These are phyloP conservation scores for Sialis lutaria DNA, from an alignment of 2,888 invertebrate genomes.

Conservation along the genomic window DNA sequence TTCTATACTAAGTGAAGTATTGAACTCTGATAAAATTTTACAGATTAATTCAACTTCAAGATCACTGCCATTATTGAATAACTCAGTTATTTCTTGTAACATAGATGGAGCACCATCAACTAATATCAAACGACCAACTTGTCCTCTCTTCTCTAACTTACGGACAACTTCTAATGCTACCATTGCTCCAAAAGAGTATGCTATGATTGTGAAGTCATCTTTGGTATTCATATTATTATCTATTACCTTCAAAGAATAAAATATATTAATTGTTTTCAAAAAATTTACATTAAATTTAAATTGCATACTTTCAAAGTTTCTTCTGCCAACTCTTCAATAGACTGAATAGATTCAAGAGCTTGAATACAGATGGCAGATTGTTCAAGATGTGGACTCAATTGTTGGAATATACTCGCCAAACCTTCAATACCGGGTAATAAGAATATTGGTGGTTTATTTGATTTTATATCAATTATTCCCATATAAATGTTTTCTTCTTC, in stretches of 20 bases:
- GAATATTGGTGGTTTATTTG: constrained; percentile 22
- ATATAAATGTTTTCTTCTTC: constrained; percentile 12
- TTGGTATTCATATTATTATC: constrained; percentile 32
- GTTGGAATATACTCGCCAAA: constrained; percentile 28
- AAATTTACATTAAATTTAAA: not conserved
- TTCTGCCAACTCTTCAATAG: no score
- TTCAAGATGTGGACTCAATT: no score
- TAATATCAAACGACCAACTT: constrained; percentile 43
- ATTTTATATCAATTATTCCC: constrained; percentile 23
- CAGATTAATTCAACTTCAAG: constrained; percentile 36
- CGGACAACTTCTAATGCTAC: constrained; percentile 61
- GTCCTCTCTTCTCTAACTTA: constrained; percentile 48
- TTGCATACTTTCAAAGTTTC: no score
- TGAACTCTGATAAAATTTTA: constrained; percentile 21
- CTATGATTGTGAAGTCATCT: constrained; percentile 53
- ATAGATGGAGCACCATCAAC: constrained; percentile 67
- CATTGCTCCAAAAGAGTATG: constrained; percentile 76
- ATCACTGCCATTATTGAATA: constrained; percentile 22
- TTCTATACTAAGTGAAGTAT: no score
- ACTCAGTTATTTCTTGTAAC: constrained; percentile 31
- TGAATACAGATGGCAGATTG: no score
- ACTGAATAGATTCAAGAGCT: no score
- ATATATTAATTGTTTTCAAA: not conserved
- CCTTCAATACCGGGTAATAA: constrained; percentile 55
- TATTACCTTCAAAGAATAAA: constrained; percentile 30